phyloP scores from a whole-genome alignment of 2,888 invertebrate species.

The Thereva nobilitata region DNA sequence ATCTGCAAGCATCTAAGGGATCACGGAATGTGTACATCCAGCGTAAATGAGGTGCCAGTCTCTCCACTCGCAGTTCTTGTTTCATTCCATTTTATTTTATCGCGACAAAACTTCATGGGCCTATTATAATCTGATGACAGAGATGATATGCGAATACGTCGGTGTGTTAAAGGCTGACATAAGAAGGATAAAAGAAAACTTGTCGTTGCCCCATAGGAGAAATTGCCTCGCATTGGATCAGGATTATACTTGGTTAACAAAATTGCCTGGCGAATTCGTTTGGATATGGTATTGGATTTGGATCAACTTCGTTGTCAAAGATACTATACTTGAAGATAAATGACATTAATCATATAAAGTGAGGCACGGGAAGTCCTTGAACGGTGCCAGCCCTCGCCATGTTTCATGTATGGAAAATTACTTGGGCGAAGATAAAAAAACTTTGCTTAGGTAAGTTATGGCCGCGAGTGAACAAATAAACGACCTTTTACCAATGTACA shows the following conservation, averaged over 20 bases:
- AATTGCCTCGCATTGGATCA: constrained; percentile 6
- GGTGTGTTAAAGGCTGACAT: constrained; percentile 1
- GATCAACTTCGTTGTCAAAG: constrained; percentile 1
- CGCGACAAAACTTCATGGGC: constrained; percentile 32
- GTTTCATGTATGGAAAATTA: too few relatives aligned
- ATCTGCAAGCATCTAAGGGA: constrained; percentile 25
- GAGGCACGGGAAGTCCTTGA: too few relatives aligned
- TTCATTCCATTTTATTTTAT: constrained; percentile 30
- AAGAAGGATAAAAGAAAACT: not conserved
- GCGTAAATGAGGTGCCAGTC: constrained; percentile 34
- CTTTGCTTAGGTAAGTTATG: too few relatives aligned
- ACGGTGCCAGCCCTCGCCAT: too few relatives aligned
- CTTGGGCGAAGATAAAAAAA: too few relatives aligned
- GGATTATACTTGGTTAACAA: constrained; percentile 26
- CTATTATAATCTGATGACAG: constrained; percentile 34
- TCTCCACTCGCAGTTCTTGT: constrained; percentile 24
- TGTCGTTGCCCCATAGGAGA: not conserved
- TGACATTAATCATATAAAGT: constrained; percentile 26
- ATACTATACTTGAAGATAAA: constrained; percentile 20
- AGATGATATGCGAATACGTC: constrained; percentile 26
- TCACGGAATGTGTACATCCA: constrained; percentile 31
- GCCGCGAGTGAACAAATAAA: too few relatives aligned
- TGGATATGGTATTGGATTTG: not conserved
- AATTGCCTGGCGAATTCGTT: constrained; percentile 5
- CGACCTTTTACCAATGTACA: too few relatives aligned